These are phyloP conservation scores for Dendrocopos noguchii DNA, from an alignment of 2,113 vertebrate genomes.

Conservation along the genomic window DNA sequence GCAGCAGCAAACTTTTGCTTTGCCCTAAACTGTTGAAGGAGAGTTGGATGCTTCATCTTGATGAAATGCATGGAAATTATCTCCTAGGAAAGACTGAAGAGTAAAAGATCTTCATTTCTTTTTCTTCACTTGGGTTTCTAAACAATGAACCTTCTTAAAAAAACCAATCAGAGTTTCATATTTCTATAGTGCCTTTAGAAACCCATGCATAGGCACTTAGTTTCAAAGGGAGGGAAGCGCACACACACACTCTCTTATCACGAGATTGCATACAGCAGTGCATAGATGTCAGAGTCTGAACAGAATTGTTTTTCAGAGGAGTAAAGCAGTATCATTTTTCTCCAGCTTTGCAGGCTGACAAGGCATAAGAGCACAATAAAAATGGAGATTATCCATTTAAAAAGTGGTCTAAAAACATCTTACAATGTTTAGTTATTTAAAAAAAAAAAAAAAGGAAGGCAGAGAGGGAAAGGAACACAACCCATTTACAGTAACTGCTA, in stretches of 20 bases:
- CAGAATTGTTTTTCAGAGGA: not conserved
- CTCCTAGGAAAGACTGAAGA: not conserved
- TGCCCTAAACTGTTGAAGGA: not conserved
- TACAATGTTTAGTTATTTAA: not conserved
- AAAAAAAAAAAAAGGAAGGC: not conserved
- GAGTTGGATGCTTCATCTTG: not conserved
- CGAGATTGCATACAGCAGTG: not conserved
- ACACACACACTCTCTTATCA: not conserved
- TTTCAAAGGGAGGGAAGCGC: not conserved
- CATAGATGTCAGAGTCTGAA: not conserved
- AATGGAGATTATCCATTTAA: not conserved
- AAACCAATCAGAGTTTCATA: not conserved
- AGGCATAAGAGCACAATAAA: not conserved
- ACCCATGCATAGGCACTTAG: not conserved
- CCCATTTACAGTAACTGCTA: not conserved
- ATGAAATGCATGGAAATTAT: not conserved
- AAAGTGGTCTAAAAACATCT: not conserved
- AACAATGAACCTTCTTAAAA: not conserved
- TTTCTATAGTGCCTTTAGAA: not conserved
- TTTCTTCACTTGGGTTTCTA: not conserved
- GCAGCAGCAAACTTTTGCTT: not conserved
- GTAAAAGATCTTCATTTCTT: not conserved
- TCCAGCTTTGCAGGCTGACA: not conserved
- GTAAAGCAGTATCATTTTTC: not conserved
- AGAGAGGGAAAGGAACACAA: not conserved